phyloP scores from a whole-genome alignment of 2,113 vertebrate genomes.

The Cyprinodon brontotheroides region DNA sequence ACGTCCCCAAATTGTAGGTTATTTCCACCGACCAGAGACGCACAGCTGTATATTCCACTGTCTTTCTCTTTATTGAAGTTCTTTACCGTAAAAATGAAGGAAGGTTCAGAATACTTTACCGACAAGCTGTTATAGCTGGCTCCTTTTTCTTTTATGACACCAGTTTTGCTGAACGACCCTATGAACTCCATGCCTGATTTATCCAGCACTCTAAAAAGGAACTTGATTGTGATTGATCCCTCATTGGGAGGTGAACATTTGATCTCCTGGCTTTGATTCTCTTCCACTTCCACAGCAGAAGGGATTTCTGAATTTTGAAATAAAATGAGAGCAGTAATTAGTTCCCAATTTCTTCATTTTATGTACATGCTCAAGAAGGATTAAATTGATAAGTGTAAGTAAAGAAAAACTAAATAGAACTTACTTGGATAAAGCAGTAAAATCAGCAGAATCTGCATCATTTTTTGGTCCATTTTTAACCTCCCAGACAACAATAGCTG shows the following conservation, averaged over 20 bases:
- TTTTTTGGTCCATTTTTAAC: conserved; percentile 56
- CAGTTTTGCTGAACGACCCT: neutral
- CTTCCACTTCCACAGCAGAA: accelerated
- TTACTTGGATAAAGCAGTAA: conserved; percentile 54
- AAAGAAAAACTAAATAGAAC: conserved; percentile 6
- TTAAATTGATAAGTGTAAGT: neutral
- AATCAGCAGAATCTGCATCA: conserved; percentile 52
- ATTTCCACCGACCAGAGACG: neutral
- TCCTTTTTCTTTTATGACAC: accelerated
- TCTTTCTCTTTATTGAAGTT: conserved; percentile 45
- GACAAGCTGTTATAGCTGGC: accelerated
- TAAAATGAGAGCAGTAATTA: neutral
- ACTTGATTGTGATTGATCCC: too few relatives aligned
- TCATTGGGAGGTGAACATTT: too few relatives aligned
- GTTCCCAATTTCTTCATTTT: neutral
- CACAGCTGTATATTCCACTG: conserved; percentile 69
- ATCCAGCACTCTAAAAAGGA: conserved; percentile 54
- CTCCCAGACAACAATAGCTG: conserved; percentile 1
- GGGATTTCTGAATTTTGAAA: conserved; percentile 17
- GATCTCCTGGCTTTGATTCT: accelerated
- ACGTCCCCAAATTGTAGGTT: conserved; percentile 8
- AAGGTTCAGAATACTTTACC: neutral
- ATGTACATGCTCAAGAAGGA: neutral
- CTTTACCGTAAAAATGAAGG: conserved; percentile 1
- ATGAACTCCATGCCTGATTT: conserved; percentile 50